Evolutionary conservation across 1,140 invertebrate species (phyloP), one percentile per base, ranked within the genome.

Genomic region (Euwallacea fornicatus): DNA sequence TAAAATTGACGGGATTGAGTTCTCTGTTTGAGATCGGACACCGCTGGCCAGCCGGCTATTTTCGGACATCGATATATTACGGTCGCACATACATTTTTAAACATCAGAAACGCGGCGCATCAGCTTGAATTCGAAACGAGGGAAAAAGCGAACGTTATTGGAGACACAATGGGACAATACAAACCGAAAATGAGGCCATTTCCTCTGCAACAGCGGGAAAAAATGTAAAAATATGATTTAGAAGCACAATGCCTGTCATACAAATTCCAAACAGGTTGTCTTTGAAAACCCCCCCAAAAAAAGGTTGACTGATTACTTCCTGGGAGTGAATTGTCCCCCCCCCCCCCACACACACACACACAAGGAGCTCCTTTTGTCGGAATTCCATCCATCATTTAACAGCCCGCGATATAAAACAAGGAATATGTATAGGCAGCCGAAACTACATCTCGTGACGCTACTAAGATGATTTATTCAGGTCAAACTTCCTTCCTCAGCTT

Each of bases 1-100:
- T 68, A 68, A 68, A 68, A 68, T 61, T 68, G 66, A 59, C 56
- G n/a, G 54, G 56, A 61, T 42, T 68, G n/a, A n/a, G 13, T n/a
- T 58, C 21, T 58, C n/a, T 58, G 44, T 54, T 65, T 54, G 42
- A 50, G 46, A 10, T 13, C 13, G 9, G 46, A 50, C 46, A 50
- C 46, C 46, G 46, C 21, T 33, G 21, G 21, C 21, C 21, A 33
- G 21, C 21, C 21, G 21, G 21, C 21, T 33, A 33, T 33, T 33
- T 33, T 33, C 21, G 21, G 21, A 33, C 21, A 33, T 33, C 21
- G 21, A 33, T 33, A 33, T 33, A 33, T 11, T 50, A 50, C 46
- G 46, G 13, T 11, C 46, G 13, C 46, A 10, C 46, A 50, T 50
- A 11, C 13, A 50, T 50, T 50, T 50, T 50, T 50, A 50, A 50